Percentiles rank a stretch among this genome's conserved stretches.
Conservation (phyloP, 2,113 vertebrate species). For the Crotophaga sulcirostris region DNA sequence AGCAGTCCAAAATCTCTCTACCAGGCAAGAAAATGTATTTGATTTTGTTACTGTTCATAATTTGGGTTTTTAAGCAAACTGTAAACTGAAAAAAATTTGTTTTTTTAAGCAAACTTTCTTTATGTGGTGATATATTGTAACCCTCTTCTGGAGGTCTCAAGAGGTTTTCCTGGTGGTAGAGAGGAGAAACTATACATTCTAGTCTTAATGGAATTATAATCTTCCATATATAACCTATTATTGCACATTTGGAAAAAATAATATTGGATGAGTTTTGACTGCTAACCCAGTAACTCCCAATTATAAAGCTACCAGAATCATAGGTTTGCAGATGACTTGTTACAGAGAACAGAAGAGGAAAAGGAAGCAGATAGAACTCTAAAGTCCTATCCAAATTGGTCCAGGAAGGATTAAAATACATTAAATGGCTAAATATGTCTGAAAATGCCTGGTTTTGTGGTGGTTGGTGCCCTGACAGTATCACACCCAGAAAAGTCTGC, state of each 20-base stretch:
- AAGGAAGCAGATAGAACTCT: background rate
- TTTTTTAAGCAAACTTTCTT: background rate
- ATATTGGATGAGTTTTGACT: background rate
- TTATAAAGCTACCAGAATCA: background rate
- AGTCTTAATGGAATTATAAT: background rate
- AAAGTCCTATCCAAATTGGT: background rate
- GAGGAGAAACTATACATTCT: background rate
- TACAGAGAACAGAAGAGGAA: background rate
- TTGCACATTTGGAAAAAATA: background rate
- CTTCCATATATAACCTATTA: background rate
- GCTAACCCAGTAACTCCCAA: background rate
- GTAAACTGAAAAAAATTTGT: too few species aligned
- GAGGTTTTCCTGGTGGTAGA: background rate
- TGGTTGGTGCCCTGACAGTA: background rate
- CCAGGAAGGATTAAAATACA: background rate
- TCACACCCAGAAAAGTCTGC: background rate
- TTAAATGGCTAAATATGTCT: background rate
- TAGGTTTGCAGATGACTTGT: background rate
- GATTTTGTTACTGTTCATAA: background rate
- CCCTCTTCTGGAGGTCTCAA: background rate
- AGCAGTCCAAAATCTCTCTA: background rate
- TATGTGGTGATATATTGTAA: background rate
- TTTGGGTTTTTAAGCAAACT: background rate
- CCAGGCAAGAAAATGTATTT: background rate
- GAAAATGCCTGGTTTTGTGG: background rate